These are phyloP conservation scores for Carterocephalus palaemon DNA, from an alignment of 2,888 invertebrate species.

Conservation along the genomic window DNA sequence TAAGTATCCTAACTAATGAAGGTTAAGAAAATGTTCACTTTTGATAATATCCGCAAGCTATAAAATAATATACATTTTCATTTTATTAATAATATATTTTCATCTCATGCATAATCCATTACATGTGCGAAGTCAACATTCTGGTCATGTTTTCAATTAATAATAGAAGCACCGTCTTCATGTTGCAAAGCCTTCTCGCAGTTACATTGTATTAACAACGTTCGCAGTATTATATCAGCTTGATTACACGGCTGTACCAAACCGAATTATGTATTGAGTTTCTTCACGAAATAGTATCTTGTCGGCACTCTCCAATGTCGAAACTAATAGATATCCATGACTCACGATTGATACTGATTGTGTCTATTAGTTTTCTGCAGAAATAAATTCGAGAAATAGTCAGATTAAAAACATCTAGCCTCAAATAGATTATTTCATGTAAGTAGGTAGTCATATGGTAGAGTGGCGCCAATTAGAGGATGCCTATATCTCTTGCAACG, in stretches of 20 bases:
- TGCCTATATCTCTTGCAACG: too few relatives aligned
- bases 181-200: conserved; percentile 8
- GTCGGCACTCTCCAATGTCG: conserved; percentile 4
- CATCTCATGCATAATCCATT: too few relatives aligned
- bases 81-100: too few relatives aligned
- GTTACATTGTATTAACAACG: conserved; percentile 16
- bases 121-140: conserved; percentile 31
- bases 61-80: too few relatives aligned
- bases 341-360: conserved; percentile 8
- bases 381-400: background rate
- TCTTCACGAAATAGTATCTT: conserved; percentile 32
- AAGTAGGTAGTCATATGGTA: too few relatives aligned
- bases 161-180: conserved; percentile 18
- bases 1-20: too few relatives aligned
- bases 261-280: conserved; percentile 35
- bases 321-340: conserved; percentile 11
- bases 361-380: conserved; percentile 7
- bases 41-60: too few relatives aligned
- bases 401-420: too few relatives aligned
- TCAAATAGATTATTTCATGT: too few relatives aligned
- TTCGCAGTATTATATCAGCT: conserved; percentile 14
- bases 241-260: conserved; percentile 16
- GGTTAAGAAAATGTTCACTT: too few relatives aligned
- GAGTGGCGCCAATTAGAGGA: too few relatives aligned
- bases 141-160: conserved; percentile 49